phyloP scores from a whole-genome alignment of 2,113 vertebrate species.

The Charina bottae region DNA sequence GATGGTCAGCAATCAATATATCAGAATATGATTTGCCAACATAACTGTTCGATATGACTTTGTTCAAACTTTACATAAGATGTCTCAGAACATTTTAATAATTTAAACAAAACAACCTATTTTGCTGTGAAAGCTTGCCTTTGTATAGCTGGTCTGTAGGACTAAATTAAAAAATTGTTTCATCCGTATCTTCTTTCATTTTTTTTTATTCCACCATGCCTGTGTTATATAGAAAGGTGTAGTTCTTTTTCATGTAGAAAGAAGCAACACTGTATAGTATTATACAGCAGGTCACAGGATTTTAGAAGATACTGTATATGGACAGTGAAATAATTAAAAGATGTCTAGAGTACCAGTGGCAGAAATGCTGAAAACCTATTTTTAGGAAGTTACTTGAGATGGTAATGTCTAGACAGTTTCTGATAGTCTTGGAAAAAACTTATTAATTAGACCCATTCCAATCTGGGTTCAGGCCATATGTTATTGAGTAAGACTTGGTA shows the following conservation, averaged over 20 bases:
- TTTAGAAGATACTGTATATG: no score
- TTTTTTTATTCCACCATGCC: background rate
- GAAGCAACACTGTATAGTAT: background rate
- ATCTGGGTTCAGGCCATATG: background rate
- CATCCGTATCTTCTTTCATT: background rate
- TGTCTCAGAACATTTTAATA: background rate
- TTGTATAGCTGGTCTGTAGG: background rate
- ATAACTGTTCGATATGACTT: no score
- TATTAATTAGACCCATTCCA: background rate
- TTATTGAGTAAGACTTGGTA: background rate
- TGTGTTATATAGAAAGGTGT: background rate
- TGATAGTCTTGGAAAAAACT: background rate
- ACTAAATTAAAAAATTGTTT: background rate
- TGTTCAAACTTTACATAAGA: background rate
- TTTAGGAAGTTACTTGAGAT: no score
- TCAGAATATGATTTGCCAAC: no score
- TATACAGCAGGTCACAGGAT: no score
- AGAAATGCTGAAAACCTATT: no score
- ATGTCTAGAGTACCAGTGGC: no score
- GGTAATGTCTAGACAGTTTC: no score
- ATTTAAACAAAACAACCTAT: background rate
- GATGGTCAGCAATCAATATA: no score
- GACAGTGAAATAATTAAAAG: no score
- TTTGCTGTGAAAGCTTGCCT: background rate
- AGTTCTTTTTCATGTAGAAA: background rate